These are phyloP conservation scores for Salvator merianae DNA, from an alignment of 2,113 vertebrate species.

Conservation along the genomic window DNA sequence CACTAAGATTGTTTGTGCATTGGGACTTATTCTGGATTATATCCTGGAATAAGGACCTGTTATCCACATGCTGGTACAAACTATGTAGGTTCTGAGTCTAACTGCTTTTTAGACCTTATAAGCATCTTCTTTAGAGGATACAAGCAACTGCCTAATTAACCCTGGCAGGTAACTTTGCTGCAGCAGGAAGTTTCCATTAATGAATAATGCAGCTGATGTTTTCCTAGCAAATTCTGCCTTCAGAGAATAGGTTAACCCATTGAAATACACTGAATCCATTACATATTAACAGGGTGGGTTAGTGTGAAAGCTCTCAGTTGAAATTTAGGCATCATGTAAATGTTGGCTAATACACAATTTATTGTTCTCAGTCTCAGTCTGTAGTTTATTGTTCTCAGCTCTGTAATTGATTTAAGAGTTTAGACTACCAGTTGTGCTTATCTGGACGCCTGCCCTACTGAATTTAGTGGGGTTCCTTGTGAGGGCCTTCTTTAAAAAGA, in stretches of 20 bases:
- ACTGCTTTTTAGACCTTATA: neutral
- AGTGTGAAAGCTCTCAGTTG: neutral
- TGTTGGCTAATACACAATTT: neutral
- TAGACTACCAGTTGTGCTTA: neutral
- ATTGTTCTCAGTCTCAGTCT: neutral
- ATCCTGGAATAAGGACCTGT: too few species aligned
- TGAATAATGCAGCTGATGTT: conserved; percentile 9
- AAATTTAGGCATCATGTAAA: neutral
- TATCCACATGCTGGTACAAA: too few species aligned
- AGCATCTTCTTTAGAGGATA: neutral
- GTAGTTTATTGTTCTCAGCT: neutral
- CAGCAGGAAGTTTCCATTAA: neutral
- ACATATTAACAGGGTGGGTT: neutral
- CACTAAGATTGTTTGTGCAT: too few species aligned
- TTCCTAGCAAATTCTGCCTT: conserved; percentile 6
- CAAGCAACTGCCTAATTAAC: neutral
- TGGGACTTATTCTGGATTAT: too few species aligned
- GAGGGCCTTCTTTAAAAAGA: neutral
- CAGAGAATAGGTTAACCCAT: neutral
- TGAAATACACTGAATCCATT: neutral
- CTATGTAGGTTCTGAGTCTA: too few species aligned
- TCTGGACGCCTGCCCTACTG: neutral
- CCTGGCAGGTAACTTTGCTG: neutral
- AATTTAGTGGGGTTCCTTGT: neutral
- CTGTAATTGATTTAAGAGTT: neutral